These are phyloP conservation scores for Zaprionus africanus DNA, from an alignment of 1,140 invertebrate species.

Conservation along the genomic window DNA sequence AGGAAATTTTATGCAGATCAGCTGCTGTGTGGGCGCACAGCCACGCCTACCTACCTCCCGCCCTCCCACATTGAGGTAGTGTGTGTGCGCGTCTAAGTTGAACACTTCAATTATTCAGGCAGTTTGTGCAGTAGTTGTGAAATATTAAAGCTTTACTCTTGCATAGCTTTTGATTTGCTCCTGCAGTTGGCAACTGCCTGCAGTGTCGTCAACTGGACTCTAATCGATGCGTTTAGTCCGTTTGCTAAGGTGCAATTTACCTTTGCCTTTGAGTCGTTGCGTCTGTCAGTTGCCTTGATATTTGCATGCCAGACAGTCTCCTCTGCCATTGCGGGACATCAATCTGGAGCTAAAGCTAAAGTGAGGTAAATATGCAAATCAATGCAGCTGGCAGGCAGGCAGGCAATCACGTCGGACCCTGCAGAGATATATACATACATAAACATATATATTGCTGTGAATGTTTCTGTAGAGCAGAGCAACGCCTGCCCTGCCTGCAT, in stretches of 20 bases:
- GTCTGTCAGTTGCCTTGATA: background rate
- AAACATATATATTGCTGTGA: background rate
- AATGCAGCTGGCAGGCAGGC: slow-evolving; percentile 55
- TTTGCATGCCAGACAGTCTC: background rate
- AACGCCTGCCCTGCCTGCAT: background rate
- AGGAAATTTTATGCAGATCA: slow-evolving; percentile 21
- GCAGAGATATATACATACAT: slow-evolving; percentile 1
- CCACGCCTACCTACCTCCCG: background rate
- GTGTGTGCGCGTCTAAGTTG: background rate
- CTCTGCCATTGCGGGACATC: background rate
- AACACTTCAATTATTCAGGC: slow-evolving; percentile 32
- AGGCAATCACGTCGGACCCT: slow-evolving; percentile 62
- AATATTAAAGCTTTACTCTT: background rate
- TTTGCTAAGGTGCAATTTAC: background rate
- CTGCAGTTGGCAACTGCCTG: background rate
- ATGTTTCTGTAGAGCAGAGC: background rate
- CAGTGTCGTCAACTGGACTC: background rate
- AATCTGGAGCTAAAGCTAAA: background rate
- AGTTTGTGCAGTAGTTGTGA: background rate
- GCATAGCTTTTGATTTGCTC: background rate
- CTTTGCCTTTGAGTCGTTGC: background rate
- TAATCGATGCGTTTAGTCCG: background rate
- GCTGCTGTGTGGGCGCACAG: background rate
- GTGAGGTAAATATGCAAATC: slow-evolving; percentile 73
- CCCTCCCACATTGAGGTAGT: too few relatives aligned